Evolutionary conservation across 23 tunicate genomes (phyloP), one percentile per base, ranked within the genome.

Genomic region (Corella eumyota): DNA sequence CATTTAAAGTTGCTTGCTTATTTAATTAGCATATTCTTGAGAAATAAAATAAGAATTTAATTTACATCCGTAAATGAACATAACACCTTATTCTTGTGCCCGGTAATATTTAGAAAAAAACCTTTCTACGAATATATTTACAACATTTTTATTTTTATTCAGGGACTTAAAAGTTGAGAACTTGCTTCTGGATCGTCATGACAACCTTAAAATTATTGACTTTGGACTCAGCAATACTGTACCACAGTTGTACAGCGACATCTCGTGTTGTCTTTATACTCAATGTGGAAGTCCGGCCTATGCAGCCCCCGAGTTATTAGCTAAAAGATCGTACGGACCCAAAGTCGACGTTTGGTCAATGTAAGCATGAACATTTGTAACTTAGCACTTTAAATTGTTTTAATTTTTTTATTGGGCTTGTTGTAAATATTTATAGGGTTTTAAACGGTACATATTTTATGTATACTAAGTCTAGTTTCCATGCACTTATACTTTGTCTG

Each of bases 321-420:
- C 90, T 0, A 93, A 93, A 53, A 64, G 58, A 29, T 40, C 70
- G 20, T 93, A 93, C 64, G 99, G 99, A 49, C 95, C 99, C 20
- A 93, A 93, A 68, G 99, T 93, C 31, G 99, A 93, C 62, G 99
- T 93, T 48, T 93, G 99, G 99, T 93, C 99, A 44, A 87, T 87
- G 99, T 93, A 72, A 84, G 99, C 76, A 6, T 51, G 11, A 40
- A 40, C 23, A n/a, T n/a, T 54, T 34, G 56, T n/a, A 13, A 20
- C n/a, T 55, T 13, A 21, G 11, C n/a, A n/a, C n/a, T 23, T n/a
- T 15, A 15, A 45, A 19, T 45, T 45, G 50, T 15, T 45, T 45
- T 15, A 45, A 15, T 19, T 45, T 45, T 45, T 45, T 45, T 45
- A 15, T 45, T 45, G 50, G 19, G 17, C 19, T 45, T 45, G 19